phyloP scores from a whole-genome alignment of 2,888 invertebrate genomes.

The Muscina levida region DNA sequence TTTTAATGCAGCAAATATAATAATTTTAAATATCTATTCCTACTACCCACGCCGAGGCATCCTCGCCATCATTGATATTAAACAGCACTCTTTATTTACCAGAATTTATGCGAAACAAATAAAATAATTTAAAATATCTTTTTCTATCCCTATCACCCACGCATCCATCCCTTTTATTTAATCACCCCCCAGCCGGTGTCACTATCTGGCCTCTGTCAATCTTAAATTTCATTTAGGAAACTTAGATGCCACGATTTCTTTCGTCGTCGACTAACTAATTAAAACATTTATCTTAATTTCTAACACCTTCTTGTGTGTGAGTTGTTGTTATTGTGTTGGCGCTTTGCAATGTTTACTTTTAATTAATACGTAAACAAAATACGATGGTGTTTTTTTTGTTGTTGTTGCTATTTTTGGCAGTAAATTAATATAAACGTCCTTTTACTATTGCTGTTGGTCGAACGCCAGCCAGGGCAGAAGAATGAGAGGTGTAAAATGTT shows the following conservation, averaged over 20 bases:
- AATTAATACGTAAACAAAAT: slow-evolving; percentile 77
- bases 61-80: too few relatives aligned
- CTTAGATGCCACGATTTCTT: slow-evolving; percentile 28
- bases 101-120: too few relatives aligned
- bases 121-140: slow-evolving; percentile 50
- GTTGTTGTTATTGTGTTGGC: slow-evolving; percentile 30
- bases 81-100: too few relatives aligned
- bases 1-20: slow-evolving; percentile 58
- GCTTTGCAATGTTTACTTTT: slow-evolving; percentile 66
- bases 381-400: slow-evolving; percentile 59
- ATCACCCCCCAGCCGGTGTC: neutral
- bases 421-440: slow-evolving; percentile 77
- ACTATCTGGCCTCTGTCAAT: neutral
- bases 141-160: neutral
- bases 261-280: slow-evolving; percentile 72
- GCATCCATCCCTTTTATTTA: neutral
- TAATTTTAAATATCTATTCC: slow-evolving; percentile 40
- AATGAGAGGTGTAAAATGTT: slow-evolving; percentile 32
- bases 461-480: neutral
- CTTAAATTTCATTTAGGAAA: slow-evolving; percentile 2
- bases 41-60: too few relatives aligned
- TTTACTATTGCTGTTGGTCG: slow-evolving; percentile 16
- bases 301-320: slow-evolving; percentile 71
- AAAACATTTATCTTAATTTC: slow-evolving; percentile 79
- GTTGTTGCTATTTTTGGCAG: slow-evolving; percentile 60